Evolutionary conservation across 1,140 invertebrate species (phyloP).

Genomic region (Cotesia glomerata): DNA sequence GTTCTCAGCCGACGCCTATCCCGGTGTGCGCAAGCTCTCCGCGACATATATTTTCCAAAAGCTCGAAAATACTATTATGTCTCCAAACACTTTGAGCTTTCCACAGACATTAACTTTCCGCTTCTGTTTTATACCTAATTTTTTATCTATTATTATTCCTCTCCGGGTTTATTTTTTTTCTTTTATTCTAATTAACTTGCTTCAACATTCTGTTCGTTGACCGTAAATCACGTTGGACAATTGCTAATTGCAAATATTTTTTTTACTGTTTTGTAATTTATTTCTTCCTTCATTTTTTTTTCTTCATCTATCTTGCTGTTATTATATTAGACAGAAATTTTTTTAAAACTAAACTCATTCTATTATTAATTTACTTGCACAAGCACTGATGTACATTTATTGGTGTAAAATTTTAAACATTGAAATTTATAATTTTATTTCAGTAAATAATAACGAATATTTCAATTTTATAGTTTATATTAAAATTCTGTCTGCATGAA

Average conservation of each 20-base stretch:
- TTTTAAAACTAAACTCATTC: no score
- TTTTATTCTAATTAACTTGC: constrained; percentile 3
- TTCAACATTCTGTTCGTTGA: constrained; percentile 4
- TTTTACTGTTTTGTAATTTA: not conserved
- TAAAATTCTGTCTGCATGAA: no score
- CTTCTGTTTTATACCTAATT: not conserved
- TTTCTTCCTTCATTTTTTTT: not conserved
- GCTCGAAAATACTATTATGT: constrained; percentile 28
- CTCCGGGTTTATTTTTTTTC: not conserved
- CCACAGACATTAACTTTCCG: constrained; percentile 6
- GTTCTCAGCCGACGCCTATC: constrained; percentile 52
- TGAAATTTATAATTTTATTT: no score
- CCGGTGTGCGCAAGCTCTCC: constrained; percentile 40
- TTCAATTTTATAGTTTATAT: no score
- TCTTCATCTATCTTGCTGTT: not conserved
- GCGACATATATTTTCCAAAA: constrained; percentile 31
- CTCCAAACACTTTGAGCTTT: constrained; percentile 34
- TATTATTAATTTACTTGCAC: no score
- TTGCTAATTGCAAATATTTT: not conserved
- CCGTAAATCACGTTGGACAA: not conserved
- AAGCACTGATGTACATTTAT: no score
- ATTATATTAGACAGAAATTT: no score
- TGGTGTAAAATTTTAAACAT: no score
- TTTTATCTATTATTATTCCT: constrained; percentile 1
- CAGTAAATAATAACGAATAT: no score